Percentiles rank a stretch among this genome's conserved stretches.
phyloP scores from a whole-genome alignment of 1,140 invertebrate genomes.

The Batillaria attramentaria region DNA sequence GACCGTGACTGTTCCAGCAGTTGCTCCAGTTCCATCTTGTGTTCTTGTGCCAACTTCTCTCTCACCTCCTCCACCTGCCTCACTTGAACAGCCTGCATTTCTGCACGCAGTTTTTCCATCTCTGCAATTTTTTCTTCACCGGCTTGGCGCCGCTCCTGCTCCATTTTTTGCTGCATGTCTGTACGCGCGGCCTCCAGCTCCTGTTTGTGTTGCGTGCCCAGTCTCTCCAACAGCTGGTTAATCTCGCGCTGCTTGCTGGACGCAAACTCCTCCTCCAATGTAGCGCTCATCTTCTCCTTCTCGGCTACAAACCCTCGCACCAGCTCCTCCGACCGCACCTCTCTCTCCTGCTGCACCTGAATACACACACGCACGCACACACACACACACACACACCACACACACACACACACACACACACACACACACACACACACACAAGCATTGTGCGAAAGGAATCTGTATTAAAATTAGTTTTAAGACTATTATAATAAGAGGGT shows the following conservation, averaged over 20 bases:
- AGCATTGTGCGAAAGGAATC: no score
- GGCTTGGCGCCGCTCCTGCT: neutral
- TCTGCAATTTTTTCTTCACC: neutral
- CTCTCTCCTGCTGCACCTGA: conserved; percentile 19
- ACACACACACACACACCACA: no score
- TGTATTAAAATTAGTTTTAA: no score
- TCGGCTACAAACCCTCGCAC: conserved; percentile 64
- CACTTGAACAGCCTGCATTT: neutral
- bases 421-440: no score
- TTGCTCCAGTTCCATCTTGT: conserved; percentile 40
- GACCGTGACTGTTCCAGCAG: conserved; percentile 17
- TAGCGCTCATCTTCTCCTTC: conserved; percentile 79
- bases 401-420: no score
- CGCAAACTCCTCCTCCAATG: conserved; percentile 79
- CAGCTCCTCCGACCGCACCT: conserved; percentile 45
- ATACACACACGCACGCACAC: no score
- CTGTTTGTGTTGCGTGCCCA: no score
- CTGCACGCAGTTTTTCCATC: conserved; percentile 6
- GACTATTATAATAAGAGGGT: no score
- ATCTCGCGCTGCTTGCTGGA: no score
- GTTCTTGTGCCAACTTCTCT: conserved; percentile 32
- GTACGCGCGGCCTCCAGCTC: conserved; percentile 1
- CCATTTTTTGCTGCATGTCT: neutral
- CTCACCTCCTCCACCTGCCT: conserved; percentile 38
- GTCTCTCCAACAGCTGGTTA: no score